Base-by-base conservation (phyloP, 2,113 vertebrate genomes). In the Sorex araneus region DNA sequence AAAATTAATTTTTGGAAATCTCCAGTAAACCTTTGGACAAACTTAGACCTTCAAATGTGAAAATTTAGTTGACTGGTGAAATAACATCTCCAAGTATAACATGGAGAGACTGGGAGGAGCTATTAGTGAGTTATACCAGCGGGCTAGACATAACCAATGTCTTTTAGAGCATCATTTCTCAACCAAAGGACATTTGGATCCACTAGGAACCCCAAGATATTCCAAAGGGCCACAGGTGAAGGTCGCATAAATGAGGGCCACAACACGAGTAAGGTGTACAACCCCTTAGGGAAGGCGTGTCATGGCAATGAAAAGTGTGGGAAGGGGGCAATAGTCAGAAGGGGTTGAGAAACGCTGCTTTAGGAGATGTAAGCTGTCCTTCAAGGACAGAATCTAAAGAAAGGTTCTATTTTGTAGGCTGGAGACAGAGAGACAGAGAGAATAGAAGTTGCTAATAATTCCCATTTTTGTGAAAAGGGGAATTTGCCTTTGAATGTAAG, bases 11-110 rank as follows among this genome's bases (percentile, higher is more conserved):
- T 80, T 69, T 76, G 30, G 18, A 75, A 45, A 73, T 87, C 34
- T 73, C 83, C 70, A 74, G 28, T n/a, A 5, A 28, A 67, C 8
- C 23, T 9, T 45, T 60, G 9, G 15, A 3, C 21, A 86, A 89
- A 69, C 23, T 57, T 93, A 60, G 45, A 54, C 12, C 71, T 88
- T 47, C 8, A 34, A 83, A 89, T 57, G 25, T 8, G 40, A 9
- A 7, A 64, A 66, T 82, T 70, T 47, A 86, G 25, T 82, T 4
- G 6, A 19, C 5, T 57, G 16, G 30, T 66, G 18, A 86, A 87
- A 18, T 54, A 71, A 64, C 30, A 76, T 90, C 69, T 77, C 36
- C 27, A 87, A 87, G 47, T 90, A 43, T 67, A 63, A 67, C 66
- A 34, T 11, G 34, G 78, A 43, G 75, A 89, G 69, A 92, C 13